Conservation (phyloP, 2,888 invertebrate species). For the Apocheima hispidaria region DNA sequence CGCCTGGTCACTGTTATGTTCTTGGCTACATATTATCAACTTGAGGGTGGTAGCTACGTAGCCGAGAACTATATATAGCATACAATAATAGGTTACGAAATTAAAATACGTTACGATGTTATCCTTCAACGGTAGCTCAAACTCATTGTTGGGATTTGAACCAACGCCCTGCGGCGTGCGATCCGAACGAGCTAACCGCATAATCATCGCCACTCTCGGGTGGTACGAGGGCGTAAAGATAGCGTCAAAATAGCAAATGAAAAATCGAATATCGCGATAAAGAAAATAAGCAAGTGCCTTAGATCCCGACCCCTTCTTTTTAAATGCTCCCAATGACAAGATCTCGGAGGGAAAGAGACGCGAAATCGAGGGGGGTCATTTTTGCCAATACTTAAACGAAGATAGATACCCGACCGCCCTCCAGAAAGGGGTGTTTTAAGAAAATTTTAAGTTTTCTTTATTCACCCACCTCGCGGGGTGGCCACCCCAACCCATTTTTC, state of each 20-base stretch:
- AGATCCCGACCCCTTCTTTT: conserved; percentile 55
- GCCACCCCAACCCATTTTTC: conserved; percentile 65
- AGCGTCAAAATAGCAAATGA: neutral
- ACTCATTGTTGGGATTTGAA: too few relatives aligned
- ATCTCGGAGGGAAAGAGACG: conserved; percentile 65
- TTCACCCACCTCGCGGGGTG: conserved; percentile 63
- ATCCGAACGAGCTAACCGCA: too few relatives aligned
- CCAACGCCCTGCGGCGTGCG: too few relatives aligned
- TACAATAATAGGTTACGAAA: too few relatives aligned
- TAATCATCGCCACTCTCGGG: neutral
- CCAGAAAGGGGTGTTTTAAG: conserved; percentile 69
- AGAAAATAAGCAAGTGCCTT: conserved; percentile 47
- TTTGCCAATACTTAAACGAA: conserved; percentile 85
- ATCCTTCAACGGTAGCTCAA: too few relatives aligned
- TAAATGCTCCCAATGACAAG: conserved; percentile 76
- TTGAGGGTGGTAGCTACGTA: too few relatives aligned
- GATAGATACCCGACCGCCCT: conserved; percentile 78
- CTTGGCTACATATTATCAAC: too few relatives aligned
- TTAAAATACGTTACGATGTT: too few relatives aligned
- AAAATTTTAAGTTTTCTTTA: conserved; percentile 87
- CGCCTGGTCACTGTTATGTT: too few relatives aligned
- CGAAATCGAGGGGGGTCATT: conserved; percentile 69
- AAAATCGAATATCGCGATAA: conserved; percentile 22
- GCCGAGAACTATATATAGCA: too few relatives aligned
- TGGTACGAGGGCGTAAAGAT: neutral